Percentiles rank a stretch among this genome's conserved stretches.
These are phyloP conservation scores for Poeciliopsis gracilis DNA, from an alignment of 2,797 vertebrate genomes.

Conservation along the genomic window DNA sequence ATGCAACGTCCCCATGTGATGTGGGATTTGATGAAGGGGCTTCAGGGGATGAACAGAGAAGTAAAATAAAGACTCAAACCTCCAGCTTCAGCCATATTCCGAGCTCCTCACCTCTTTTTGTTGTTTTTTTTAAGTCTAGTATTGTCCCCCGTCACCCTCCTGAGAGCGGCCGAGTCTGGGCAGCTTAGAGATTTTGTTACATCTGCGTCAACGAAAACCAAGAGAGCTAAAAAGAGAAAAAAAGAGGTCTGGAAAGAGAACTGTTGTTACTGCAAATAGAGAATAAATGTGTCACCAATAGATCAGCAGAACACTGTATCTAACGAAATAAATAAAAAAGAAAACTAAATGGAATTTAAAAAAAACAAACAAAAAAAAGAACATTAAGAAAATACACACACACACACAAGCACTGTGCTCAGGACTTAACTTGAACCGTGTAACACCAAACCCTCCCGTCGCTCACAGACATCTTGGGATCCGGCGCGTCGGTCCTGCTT, in stretches of 20 bases:
- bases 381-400: slow-evolving; percentile 6
- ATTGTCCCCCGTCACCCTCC: slow-evolving; percentile 35
- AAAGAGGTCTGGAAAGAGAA: slow-evolving; percentile 35
- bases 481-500: slow-evolving; percentile 54
- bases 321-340: slow-evolving; percentile 6
- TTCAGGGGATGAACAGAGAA: slow-evolving; percentile 22
- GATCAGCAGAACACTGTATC: slow-evolving; percentile 68
- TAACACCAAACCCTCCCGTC: slow-evolving; percentile 54
- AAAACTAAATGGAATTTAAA: neutral
- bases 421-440: slow-evolving; percentile 60
- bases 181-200: slow-evolving; percentile 37
- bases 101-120: slow-evolving; percentile 25
- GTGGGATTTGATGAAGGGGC: slow-evolving; percentile 44
- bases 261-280: slow-evolving; percentile 60
- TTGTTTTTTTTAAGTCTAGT: slow-evolving; percentile 1
- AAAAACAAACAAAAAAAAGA: neutral
- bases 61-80: slow-evolving; percentile 26
- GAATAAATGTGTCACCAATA: slow-evolving; percentile 42
- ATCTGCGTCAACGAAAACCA: slow-evolving; percentile 30
- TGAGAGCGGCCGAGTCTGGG: slow-evolving; percentile 27
- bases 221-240: slow-evolving; percentile 34
- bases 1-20: slow-evolving; percentile 47
- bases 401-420: slow-evolving; percentile 69
- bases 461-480: slow-evolving; percentile 39
- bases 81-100: slow-evolving; percentile 43